Percentiles rank a stretch among this genome's conserved stretches.
Evolutionary conservation across 2,113 vertebrate genomes (phyloP).

Genomic region (Mobula birostris): DNA sequence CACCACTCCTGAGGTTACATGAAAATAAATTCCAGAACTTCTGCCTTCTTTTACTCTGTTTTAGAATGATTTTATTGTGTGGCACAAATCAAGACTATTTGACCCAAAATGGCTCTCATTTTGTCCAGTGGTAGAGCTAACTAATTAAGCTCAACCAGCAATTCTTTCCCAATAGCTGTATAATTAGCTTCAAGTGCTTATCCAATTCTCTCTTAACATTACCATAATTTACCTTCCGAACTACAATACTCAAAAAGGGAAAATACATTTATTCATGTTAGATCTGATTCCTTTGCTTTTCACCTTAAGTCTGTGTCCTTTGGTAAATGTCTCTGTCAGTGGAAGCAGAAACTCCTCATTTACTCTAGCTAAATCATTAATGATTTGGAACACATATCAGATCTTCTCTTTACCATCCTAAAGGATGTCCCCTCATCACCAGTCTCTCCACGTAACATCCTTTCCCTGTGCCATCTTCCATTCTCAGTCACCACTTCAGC

Average conservation of each 20-base stretch:
- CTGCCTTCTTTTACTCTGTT: not conserved
- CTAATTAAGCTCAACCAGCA: not conserved
- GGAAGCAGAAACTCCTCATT: not conserved
- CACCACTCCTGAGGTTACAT: not conserved
- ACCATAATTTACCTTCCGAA: not conserved
- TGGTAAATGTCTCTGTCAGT: not conserved
- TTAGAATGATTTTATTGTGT: not conserved
- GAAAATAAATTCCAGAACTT: not conserved
- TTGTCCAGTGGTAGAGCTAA: not conserved
- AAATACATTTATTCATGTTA: not conserved
- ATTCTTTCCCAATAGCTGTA: not conserved
- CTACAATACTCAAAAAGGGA: not conserved
- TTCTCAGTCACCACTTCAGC: not conserved
- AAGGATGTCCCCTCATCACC: not conserved
- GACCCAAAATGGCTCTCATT: not conserved
- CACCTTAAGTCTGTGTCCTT: not conserved
- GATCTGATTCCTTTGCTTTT: not conserved
- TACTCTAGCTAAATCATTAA: not conserved
- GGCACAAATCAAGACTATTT: not conserved
- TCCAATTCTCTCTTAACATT: not conserved
- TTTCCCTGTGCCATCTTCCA: too few relatives aligned
- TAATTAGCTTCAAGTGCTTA: not conserved
- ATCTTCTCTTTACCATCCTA: too few relatives aligned
- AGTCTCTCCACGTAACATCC: too few relatives aligned
- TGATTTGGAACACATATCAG: not conserved